Evolutionary conservation across 2,888 invertebrate genomes (phyloP), one percentile per base, ranked within the genome.

Genomic region (Belgica antarctica): DNA sequence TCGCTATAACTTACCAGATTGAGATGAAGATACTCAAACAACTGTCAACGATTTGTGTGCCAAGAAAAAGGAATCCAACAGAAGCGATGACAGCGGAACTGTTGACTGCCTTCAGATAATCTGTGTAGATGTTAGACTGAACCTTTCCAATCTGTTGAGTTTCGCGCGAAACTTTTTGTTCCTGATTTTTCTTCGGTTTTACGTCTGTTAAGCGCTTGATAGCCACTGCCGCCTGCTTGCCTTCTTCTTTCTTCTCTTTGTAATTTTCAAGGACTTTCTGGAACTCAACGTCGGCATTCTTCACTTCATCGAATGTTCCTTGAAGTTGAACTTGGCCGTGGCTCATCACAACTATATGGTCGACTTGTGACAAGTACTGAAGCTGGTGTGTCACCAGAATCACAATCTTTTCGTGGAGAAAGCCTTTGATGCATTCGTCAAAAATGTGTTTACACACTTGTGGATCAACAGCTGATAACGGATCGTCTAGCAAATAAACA

Each of bases 351-450:
- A 85, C 77, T 72, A 86, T 84, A 72, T 79, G 80, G 77, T 80
- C 82, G 57, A 79, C 81, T 36, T 78, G 79, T 74, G 80, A 81
- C 28, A 80, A 79, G 76, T 79, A 81, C 73, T 94, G 92, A 22
- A 92, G 83, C 78, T 94, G 93, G 82, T 94, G 93, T 0, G 94
- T 94, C 65, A 92, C 89, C 19, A 94, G 82, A 72, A 94, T 84
- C 65, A 88, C 81, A 0, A 90, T 89, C 75, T 88, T 88, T 7
- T 84, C 81, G 47, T 81, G 22, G 3, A 34, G 12, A 8, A 10
- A 34, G 7, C 10, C 10, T 34, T 34, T 34, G 7, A 7, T 34
- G 7, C 34, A 34, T 34, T 34, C 7, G 12, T 34, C 10, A 34
- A 8, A 34, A 34, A 34, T 7, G 7, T 86, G 84, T 73, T 84